phyloP scores from a whole-genome alignment of 2,797 vertebrate species.

The Hemibagrus guttatus region DNA sequence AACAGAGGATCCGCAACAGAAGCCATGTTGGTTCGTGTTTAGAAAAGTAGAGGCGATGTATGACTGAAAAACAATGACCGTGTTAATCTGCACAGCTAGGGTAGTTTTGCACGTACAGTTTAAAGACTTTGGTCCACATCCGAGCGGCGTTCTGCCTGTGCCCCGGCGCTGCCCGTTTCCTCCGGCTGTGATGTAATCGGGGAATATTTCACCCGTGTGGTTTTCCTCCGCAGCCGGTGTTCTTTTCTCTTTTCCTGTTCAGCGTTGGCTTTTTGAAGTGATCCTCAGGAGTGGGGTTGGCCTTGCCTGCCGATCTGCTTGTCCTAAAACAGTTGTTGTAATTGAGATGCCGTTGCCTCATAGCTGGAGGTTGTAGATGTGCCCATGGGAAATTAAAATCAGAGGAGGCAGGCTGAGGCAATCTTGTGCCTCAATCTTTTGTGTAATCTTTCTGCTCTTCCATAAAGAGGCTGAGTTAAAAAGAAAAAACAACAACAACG shows the following conservation, averaged over 20 bases:
- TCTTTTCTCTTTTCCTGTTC: constrained; percentile 42
- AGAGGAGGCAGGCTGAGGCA: constrained; percentile 41
- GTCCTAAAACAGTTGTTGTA: constrained; percentile 59
- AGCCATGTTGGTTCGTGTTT: background rate
- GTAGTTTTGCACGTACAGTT: background rate
- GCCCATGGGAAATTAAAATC: constrained; percentile 56
- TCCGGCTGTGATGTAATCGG: constrained; percentile 35
- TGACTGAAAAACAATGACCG: background rate
- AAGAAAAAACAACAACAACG: constrained; percentile 51
- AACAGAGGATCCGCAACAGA: background rate
- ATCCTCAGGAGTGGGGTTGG: constrained; percentile 55
- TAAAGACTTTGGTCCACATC: background rate
- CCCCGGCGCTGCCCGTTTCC: constrained; percentile 33
- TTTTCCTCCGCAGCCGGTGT: constrained; percentile 43
- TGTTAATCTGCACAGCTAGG: background rate
- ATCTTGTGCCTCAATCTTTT: constrained; percentile 6
- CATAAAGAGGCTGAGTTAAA: background rate
- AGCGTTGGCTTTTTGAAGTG: constrained; percentile 37
- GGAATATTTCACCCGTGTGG: constrained; percentile 43
- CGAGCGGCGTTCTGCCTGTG: background rate
- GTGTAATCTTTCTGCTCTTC: constrained; percentile 17
- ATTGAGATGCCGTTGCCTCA: constrained; percentile 55
- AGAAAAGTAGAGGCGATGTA: background rate
- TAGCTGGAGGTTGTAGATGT: constrained; percentile 37
- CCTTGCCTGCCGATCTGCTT: constrained; percentile 56